Base-by-base conservation (phyloP, 1,140 invertebrate genomes). In the Drosophila setifemur region DNA sequence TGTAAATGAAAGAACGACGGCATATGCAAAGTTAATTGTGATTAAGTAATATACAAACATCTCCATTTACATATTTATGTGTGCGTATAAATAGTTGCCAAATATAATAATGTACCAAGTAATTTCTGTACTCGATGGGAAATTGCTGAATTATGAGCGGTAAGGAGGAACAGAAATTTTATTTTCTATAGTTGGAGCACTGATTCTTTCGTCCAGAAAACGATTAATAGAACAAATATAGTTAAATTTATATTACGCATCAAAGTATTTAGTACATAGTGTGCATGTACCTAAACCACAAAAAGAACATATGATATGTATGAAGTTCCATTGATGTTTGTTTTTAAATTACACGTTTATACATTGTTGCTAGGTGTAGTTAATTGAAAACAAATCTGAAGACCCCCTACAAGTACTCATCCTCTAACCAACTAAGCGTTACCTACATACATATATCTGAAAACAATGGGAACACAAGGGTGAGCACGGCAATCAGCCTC, bases 21-120 rank as follows among this genome's bases (percentile, higher is more conserved):
- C 79, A 83, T 69, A 89, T 89, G 88, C 87, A 89, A 85, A 89
- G 87, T 89, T 87, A 89, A 89, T 89, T 89, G 87, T 89, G 87
- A 89, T 89, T 79, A 83, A 74, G 76, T 47, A 74, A 47, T 40
- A 61, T 73, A 74, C n/a, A n/a, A n/a, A n/a, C n/a, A n/a, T n/a
- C n/a, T n/a, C n/a, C n/a, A n/a, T n/a, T n/a, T n/a, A n/a, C 14
- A 16, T 8, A 16, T 37, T 37, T 18, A 18, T 18, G 14, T 37
- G 7, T 37, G 33, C n/a, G n/a, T n/a, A n/a, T n/a, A n/a, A n/a
- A n/a, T n/a, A n/a, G n/a, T n/a, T n/a, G n/a, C n/a, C n/a, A n/a
- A n/a, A n/a, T n/a, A n/a, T n/a, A n/a, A n/a, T n/a, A n/a, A n/a
- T n/a, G n/a, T n/a, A 7, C 5, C 14, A 7, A 14, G 14, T 12